Base-by-base conservation (phyloP, 2,113 vertebrate genomes). In the Xyrauchen texanus region DNA sequence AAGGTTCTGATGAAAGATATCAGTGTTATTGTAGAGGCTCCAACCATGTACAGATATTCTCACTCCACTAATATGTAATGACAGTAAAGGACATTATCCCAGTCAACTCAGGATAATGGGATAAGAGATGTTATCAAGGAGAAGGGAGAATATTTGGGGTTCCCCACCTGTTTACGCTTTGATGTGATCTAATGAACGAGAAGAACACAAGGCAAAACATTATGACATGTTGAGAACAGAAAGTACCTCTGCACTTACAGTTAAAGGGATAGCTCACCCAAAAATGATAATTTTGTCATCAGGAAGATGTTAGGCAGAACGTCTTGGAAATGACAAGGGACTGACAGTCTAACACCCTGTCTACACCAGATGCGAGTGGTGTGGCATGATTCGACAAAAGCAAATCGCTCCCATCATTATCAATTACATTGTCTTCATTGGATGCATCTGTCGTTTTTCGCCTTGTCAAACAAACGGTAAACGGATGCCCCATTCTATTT, bases 141-240 rank as follows among this genome's bases (percentile, higher is more conserved):
- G 21, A 62, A 71, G 66, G 68, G 63, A 76, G 67, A 80, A 66
- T 79, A 83, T 83, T 79, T 72, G 84, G 86, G 83, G 89, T 78
- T 91, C 88, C 93, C 92, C 91, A 94, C 92, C 92, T 93, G 90
- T 90, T 92, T 78, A 92, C 87, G 88, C 89, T 90, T 92, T 93
- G 93, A 76, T 91, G 93, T 88, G 89, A 88, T 93, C 92, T 93
- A 93, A 89, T 92, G 85, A 88, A 90, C 89, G 88, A 92, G 90
- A 84, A 80, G 82, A 85, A 86, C 75, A 92, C 77, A 92, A 70
- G 67, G 86, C 88, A 91, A 86, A 90, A 85, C 89, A 87, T 92
- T 91, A 92, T 86, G 84, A 87, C 87, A 64, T 82, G 80, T 87
- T 91, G 90, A 78, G 61, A 55, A 68, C 72, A 83, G 21, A 60